These are phyloP conservation scores for Tychaedon coryphoeus DNA, from an alignment of 2,113 vertebrate genomes.

Conservation along the genomic window DNA sequence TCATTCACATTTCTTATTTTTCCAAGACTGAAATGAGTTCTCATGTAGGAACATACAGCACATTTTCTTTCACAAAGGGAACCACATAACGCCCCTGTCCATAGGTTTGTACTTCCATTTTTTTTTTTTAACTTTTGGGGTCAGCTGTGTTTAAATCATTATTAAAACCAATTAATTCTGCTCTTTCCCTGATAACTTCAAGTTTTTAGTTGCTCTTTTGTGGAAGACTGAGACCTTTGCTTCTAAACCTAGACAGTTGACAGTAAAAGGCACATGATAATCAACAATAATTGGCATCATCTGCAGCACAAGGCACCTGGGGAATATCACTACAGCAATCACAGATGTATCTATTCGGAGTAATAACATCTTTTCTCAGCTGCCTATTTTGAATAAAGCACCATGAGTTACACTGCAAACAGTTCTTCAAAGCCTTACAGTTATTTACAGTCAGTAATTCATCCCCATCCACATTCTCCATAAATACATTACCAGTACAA, in stretches of 20 bases:
- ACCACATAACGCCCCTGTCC: neutral
- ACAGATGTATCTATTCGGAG: neutral
- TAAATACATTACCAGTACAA: neutral
- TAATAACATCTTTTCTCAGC: neutral
- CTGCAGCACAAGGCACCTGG: neutral
- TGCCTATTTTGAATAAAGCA: neutral
- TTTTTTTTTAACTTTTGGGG: neutral
- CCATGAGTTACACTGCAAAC: neutral
- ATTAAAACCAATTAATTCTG: neutral
- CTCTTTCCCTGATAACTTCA: neutral
- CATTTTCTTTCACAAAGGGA: neutral
- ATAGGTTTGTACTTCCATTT: neutral
- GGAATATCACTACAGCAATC: neutral
- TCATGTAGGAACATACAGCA: accelerated
- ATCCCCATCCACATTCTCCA: neutral
- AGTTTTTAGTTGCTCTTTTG: neutral
- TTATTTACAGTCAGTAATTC: neutral
- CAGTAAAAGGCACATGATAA: neutral
- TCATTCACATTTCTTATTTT: neutral
- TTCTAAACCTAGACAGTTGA: neutral
- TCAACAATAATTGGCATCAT: neutral
- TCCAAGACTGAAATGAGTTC: neutral
- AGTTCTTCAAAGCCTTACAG: neutral
- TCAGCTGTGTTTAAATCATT: neutral
- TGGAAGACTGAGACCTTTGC: neutral